Evolutionary conservation across 2,113 vertebrate species (phyloP), one percentile per base, ranked within the genome.

Genomic region (Phocoena phocoena): DNA sequence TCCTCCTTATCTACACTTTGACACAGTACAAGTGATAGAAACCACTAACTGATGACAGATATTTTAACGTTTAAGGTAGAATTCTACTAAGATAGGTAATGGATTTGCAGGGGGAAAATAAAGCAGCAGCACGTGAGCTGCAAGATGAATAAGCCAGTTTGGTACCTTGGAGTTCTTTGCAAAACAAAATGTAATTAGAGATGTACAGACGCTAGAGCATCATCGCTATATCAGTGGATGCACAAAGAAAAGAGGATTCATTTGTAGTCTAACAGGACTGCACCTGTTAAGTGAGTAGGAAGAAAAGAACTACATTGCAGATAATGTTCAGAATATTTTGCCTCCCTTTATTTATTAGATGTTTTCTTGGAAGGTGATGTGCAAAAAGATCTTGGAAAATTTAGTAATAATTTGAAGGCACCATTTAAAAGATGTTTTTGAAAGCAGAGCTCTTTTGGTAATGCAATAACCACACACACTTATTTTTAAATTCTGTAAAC

Each of bases 41-140:
- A 73, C n/a, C 33, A 93, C 38, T 26, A 94, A 81, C 41, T 38
- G 31, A 94, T 88, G 84, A 94, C 58, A 92, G 83, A 76, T 63
- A 63, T 81, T 96, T 96, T 58, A 38, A 92, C 90, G 86, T 81
- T 92, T 89, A 80, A 93, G 92, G 60, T 71, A 90, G 50, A 84
- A 85, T 90, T 90, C 33, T 88, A 93, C 80, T 81, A 95, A 71
- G 76, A 62, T 31, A 95, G 53, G 70, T 94, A 84, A 94, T 88
- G 53, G 58, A 38, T 88, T 94, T 88, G 20, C 4, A 90, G 36
- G 50, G 33, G 53, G 20, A 18, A 20, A 6, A 33, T 44, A 44
- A 26, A 11, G 23, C 50, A 53, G 36, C 28, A 90, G 47, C 55
- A 63, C 2, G 11, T 17, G 76, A 65, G 21, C 63, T 90, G 15